Percentiles rank a stretch among this genome's conserved stretches.
phyloP scores from a whole-genome alignment of 2,113 vertebrate species.

The Leucopsar rothschildi region DNA sequence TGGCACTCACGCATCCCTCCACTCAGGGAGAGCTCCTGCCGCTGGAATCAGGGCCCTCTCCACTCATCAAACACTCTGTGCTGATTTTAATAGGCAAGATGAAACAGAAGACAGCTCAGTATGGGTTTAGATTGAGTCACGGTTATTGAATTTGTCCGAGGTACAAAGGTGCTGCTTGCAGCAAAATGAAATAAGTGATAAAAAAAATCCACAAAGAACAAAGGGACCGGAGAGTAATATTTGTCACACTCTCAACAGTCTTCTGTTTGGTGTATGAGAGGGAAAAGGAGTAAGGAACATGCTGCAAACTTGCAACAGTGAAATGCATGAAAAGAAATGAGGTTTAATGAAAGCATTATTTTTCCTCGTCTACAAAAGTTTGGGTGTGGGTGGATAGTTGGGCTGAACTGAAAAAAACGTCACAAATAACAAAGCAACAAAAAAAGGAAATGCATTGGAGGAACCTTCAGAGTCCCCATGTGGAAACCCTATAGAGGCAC shows the following conservation, averaged over 20 bases:
- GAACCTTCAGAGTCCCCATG: neutral
- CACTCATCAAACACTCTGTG: neutral
- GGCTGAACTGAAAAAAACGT: neutral
- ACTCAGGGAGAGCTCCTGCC: accelerated
- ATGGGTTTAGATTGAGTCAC: neutral
- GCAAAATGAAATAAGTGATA: conserved; percentile 38
- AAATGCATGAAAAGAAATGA: neutral
- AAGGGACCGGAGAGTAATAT: neutral
- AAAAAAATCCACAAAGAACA: conserved; percentile 27
- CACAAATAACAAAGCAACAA: neutral
- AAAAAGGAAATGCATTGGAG: neutral
- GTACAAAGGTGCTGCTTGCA: conserved; percentile 38
- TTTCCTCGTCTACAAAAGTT: neutral
- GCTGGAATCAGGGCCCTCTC: neutral
- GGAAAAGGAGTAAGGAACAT: neutral
- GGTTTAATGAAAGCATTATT: neutral
- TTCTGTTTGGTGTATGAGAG: conserved; percentile 10
- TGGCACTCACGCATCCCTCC: accelerated
- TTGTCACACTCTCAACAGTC: conserved; percentile 15
- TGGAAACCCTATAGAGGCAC: neutral
- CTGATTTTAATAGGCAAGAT: conserved; percentile 1
- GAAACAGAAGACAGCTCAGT: neutral
- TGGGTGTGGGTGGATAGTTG: neutral
- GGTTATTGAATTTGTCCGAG: conserved; percentile 46
- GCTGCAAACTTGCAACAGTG: neutral